phyloP scores from a whole-genome alignment of 2,888 invertebrate genomes.

The Plebejus argus region DNA sequence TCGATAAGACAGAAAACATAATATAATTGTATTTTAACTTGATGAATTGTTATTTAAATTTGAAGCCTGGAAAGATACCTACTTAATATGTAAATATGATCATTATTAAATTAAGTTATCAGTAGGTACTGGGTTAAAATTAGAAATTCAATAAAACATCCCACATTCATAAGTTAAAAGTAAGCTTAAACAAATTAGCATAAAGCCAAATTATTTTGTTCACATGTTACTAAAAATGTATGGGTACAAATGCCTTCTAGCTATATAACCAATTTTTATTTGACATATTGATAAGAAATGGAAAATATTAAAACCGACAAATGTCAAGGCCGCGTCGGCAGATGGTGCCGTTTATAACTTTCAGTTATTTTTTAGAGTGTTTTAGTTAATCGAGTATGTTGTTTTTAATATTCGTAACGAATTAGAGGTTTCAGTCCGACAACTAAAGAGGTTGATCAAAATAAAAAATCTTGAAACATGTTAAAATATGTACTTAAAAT shows the following conservation, averaged over 20 bases:
- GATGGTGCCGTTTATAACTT: slow-evolving; percentile 14
- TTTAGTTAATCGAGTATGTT: slow-evolving; percentile 11
- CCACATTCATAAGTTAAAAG: neutral
- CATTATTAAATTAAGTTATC: neutral
- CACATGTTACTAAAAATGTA: neutral
- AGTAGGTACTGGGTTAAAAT: neutral
- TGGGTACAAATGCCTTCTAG: neutral
- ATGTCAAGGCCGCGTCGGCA: slow-evolving; percentile 27
- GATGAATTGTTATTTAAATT: neutral
- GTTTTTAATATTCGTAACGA: slow-evolving; percentile 1
- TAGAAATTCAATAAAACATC: neutral
- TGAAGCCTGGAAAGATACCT: neutral
- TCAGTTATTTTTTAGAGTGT: neutral
- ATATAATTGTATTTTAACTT: neutral
- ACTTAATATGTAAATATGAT: neutral
- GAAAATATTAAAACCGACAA: slow-evolving; percentile 22
- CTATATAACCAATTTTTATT: slow-evolving; percentile 12
- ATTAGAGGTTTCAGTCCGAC: neutral
- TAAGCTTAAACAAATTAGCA: neutral
- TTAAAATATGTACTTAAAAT: neutral
- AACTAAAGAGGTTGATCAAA: neutral
- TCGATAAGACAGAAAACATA: neutral
- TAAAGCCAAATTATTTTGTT: slow-evolving; percentile 1
- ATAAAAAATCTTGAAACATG: neutral
- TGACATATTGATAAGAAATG: slow-evolving; percentile 20